Evolutionary conservation across 2,113 vertebrate species (phyloP), one percentile per base, ranked within the genome.

Genomic region (Dunckerocampus dactyliophorus): DNA sequence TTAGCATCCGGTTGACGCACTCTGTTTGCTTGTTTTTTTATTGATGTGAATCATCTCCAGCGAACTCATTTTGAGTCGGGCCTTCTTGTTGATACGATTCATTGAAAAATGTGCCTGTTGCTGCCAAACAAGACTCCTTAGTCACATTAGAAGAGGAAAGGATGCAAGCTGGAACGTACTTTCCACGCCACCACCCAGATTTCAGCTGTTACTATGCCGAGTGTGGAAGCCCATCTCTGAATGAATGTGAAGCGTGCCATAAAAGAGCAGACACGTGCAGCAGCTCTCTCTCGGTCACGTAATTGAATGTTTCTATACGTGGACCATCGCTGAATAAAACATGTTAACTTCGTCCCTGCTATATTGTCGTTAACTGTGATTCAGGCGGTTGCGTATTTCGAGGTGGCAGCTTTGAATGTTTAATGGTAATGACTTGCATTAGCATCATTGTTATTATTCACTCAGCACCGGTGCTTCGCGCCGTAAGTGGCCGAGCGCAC

Each of bases 381-480:
- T 57, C 63, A 55, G 69, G 67, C 62, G n/a, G 47, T 50, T 39
- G 55, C 67, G 28, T 69, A 68, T 73, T 69, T 59, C 15, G 17
- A 63, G 66, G 59, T 37, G 49, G 57, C 45, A 50, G 70, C 17
- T 59, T 15, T 86, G 79, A 82, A 82, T 80, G 74, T 75, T 79
- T 83, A 72, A 84, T 74, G 67, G 14, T 79, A 80, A 84, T 84
- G 82, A 77, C 79, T 77, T 66, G 69, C 75, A 81, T 84, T 84
- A 72, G 71, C 64, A 70, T 70, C 61, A 49, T 71, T 64, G 72
- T 79, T 82, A 78, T 82, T 76, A 79, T 82, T 79, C 71, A 76
- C 70, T 72, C 67, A 47, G 57, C 63, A 80, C 67, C 80, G 72
- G 75, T 72, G 76, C 62, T 69, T 70, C 63, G 63, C 31, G 61